phyloP scores from a whole-genome alignment of 1,140 invertebrate species.

The Diorhabda elongata region DNA sequence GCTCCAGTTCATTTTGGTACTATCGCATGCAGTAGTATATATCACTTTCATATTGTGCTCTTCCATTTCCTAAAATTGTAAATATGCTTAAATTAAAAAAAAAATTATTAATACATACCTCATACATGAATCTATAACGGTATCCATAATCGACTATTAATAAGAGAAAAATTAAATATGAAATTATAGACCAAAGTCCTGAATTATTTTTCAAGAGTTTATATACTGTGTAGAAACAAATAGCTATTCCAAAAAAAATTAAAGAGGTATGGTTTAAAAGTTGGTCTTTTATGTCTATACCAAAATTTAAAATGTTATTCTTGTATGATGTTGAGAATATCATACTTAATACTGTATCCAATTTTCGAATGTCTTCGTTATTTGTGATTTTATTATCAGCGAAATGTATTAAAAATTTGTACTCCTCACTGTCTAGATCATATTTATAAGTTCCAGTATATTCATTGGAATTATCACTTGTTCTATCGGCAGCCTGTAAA shows the following conservation, averaged over 20 bases:
- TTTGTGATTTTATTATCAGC: conserved; percentile 13
- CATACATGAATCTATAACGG: conserved; percentile 21
- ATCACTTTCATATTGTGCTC: conserved; percentile 25
- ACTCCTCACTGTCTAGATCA: conserved; percentile 17
- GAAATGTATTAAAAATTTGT: conserved; percentile 23
- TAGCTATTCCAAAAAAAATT: neutral
- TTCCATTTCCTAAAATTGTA: conserved; percentile 24
- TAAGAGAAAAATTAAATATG: conserved; percentile 24
- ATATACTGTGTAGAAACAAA: neutral
- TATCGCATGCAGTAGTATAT: conserved; percentile 25
- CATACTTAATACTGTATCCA: conserved; percentile 26
- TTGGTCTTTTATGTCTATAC: conserved; percentile 13
- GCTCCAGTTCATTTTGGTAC: conserved; percentile 22
- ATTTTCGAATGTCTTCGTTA: conserved; percentile 20
- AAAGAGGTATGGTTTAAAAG: conserved; percentile 7
- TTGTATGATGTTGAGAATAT: conserved; percentile 19
- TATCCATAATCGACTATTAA: conserved; percentile 26
- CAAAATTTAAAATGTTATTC: conserved; percentile 15
- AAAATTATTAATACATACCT: conserved; percentile 21
- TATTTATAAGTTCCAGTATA: conserved; percentile 23
- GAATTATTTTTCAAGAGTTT: conserved; percentile 22
- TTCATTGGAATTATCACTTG: conserved; percentile 14
- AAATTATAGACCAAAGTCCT: conserved; percentile 23
- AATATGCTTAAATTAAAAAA: neutral
- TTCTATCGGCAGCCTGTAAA: conserved; percentile 17